phyloP scores from a whole-genome alignment of 37 sponge, comb jelly and placozoan genomes.

The Beroe forskalii region DNA sequence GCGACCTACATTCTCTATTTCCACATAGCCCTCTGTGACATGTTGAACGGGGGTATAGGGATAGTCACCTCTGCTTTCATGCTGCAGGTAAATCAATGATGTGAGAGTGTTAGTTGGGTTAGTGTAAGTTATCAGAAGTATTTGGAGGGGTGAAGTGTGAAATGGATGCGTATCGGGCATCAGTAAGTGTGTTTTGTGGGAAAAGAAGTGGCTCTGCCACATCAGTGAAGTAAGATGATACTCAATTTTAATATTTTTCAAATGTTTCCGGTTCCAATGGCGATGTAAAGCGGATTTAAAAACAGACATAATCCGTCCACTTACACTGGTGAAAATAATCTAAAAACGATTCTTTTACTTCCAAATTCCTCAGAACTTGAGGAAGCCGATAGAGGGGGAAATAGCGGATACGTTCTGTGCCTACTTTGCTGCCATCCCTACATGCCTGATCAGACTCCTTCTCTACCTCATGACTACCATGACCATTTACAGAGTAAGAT shows the following conservation, averaged over 20 bases:
- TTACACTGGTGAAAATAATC: too few relatives aligned
- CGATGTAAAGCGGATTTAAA: too few relatives aligned
- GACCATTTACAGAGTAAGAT: neutral
- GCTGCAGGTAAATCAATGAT: neutral
- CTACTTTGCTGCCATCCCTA: conserved; percentile 29
- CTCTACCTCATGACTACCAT: conserved; percentile 55
- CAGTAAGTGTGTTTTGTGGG: too few relatives aligned
- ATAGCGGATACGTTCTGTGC: conserved; percentile 17
- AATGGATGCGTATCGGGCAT: too few relatives aligned
- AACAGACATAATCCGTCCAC: too few relatives aligned
- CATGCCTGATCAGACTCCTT: conserved; percentile 2
- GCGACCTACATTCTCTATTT: conserved; percentile 18
- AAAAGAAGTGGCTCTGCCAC: too few relatives aligned
- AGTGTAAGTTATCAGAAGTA: too few relatives aligned
- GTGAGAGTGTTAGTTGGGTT: neutral
- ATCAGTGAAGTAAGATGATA: too few relatives aligned
- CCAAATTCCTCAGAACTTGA: conserved; percentile 26
- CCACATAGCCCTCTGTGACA: conserved; percentile 48
- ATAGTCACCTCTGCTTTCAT: conserved; percentile 21
- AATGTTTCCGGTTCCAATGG: too few relatives aligned
- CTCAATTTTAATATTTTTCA: too few relatives aligned
- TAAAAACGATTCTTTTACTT: neutral
- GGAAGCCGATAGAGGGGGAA: conserved; percentile 9
- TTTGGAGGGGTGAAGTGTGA: too few relatives aligned
- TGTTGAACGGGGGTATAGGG: conserved; percentile 20